Evolutionary conservation across 2,888 invertebrate genomes (phyloP), one percentile per base, ranked within the genome.

Genomic region (Eucera pruinosa): DNA sequence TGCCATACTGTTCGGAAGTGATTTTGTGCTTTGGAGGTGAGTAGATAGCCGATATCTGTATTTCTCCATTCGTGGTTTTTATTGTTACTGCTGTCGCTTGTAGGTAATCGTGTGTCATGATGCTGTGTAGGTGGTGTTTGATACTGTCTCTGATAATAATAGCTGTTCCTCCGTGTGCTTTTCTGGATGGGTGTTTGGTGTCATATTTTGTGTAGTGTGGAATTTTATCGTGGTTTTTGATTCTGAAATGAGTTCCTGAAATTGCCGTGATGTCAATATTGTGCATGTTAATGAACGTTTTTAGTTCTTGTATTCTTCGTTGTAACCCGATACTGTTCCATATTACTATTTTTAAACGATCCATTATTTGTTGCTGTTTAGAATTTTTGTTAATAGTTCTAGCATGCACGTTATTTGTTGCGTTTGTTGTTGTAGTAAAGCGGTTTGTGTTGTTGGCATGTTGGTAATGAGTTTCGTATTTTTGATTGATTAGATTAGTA

Each of bases 111-210:
- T 55, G 11, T 54, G 30, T 23, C 3, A 23, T 76, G 30, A 64
- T 67, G 5, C 30, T 52, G 2, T 65, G 25, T 77, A 83, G 61
- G 41, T 75, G 43, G n/a, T 86, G 80, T 25, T 67, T 73, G 7
- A 86, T 86, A 1, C 36, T 69, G 7, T n/a, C n/a, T n/a, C n/a
- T n/a, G n/a, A n/a, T n/a, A n/a, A n/a, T n/a, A n/a, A n/a, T n/a
- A n/a, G n/a, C n/a, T n/a, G n/a, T n/a, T n/a, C n/a, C n/a, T n/a
- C n/a, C n/a, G n/a, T n/a, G n/a, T n/a, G n/a, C n/a, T n/a, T n/a
- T n/a, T n/a, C n/a, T n/a, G n/a, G 80, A 82, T 7, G 80, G 73
- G 33, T 86, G 74, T 20, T 80, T 74, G 0, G 75, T 80, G n/a
- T 73, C 36, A 18, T 83, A 83, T 4, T 74, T 61, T 5, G 18